These are phyloP conservation scores for Fundulus diaphanus DNA, from an alignment of 2,797 vertebrate genomes.

Conservation along the genomic window DNA sequence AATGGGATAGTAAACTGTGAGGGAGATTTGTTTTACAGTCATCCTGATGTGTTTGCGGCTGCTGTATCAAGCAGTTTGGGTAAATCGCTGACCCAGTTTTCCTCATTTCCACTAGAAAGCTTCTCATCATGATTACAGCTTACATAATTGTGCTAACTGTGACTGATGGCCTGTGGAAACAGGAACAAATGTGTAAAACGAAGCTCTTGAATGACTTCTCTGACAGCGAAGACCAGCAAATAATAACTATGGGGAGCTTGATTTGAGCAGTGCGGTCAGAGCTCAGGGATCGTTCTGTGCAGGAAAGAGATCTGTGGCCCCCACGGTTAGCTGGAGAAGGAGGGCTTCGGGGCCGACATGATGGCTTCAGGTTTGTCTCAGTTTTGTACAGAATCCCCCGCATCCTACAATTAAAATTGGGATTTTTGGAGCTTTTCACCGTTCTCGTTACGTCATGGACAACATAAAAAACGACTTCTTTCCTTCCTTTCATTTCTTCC, in stretches of 20 bases:
- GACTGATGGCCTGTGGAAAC: constrained; percentile 55
- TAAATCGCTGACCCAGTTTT: constrained; percentile 62
- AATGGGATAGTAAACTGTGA: background rate
- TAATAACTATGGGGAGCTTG: constrained; percentile 43
- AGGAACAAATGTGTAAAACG: constrained; percentile 50
- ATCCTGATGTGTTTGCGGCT: constrained; percentile 37
- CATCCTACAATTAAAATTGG: background rate
- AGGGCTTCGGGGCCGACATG: background rate
- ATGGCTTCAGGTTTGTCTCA: background rate
- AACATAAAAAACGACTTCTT: background rate
- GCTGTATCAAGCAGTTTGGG: constrained; percentile 48
- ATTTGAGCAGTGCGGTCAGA: constrained; percentile 43
- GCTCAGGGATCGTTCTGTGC: constrained; percentile 44
- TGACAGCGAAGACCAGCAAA: constrained; percentile 53
- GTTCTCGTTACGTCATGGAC: background rate
- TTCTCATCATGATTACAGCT: constrained; percentile 70
- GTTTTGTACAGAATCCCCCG: background rate
- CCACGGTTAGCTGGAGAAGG: background rate
- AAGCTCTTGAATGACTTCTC: constrained; percentile 53
- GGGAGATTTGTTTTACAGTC: constrained; percentile 16
- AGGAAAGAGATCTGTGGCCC: constrained; percentile 34
- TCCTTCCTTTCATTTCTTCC: background rate
- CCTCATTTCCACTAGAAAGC: constrained; percentile 52
- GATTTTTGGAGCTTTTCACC: background rate
- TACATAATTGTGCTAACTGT: constrained; percentile 73